Evolutionary conservation across 2,888 invertebrate species (phyloP), one percentile per base, ranked within the genome.

Genomic region (Sylvicola cinctus): DNA sequence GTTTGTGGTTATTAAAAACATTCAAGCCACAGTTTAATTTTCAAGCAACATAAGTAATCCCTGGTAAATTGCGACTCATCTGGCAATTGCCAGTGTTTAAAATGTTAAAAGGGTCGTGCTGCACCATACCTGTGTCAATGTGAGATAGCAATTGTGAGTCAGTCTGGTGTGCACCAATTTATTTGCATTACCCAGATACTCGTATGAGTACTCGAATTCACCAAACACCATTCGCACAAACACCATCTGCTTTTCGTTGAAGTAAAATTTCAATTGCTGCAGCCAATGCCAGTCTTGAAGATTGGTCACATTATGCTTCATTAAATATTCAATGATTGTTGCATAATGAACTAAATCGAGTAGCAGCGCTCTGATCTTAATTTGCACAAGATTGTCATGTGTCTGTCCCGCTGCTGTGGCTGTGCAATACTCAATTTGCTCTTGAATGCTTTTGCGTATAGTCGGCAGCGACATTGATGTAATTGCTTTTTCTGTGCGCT

Each of bases 61-160:
- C n/a, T n/a, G n/a, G n/a, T n/a, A n/a, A n/a, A n/a, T n/a, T n/a
- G n/a, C n/a, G n/a, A n/a, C n/a, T n/a, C n/a, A n/a, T n/a, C n/a
- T n/a, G n/a, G n/a, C n/a, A n/a, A n/a, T n/a, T n/a, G n/a, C n/a
- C n/a, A n/a, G 11, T 13, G 11, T 31, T 31, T 7, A 16, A 10
- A 16, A n/a, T 14, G 8, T 31, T 14, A 16, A 31, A 14, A 16
- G 14, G 4, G 13, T 31, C 16, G 7, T 11, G 8, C 14, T 13
- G 16, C 10, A 16, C n/a, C n/a, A n/a, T n/a, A 73, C 74, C 64
- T 96, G 96, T 7, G 93, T 95, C 38, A 98, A 63, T 29, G 96
- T 93, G 37, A 98, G 66, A 58, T 95, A 98, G 53, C 98, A 98
- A 52, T 91, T 87, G 57, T 98, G 95, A 13, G 96, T 96, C 35